Evolutionary conservation across 37 sponge, comb jelly and placozoan genomes (phyloP), one percentile per base, ranked within the genome.

Genomic region (Geodia barretti): DNA sequence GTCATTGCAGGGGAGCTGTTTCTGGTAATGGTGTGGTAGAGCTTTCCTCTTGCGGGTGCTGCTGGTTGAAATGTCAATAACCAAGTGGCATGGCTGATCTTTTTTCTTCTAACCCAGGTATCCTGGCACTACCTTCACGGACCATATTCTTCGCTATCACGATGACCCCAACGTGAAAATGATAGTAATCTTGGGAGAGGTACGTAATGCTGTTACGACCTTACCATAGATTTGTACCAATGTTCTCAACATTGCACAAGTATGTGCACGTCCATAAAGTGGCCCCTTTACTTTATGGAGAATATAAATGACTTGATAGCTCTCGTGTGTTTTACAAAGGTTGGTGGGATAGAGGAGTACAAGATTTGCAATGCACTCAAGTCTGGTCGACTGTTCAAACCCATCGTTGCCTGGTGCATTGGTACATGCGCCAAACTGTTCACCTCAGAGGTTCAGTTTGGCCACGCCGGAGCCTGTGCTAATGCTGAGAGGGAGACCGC

Each of bases 371-470:
- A 92, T 35, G 91, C 81, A 21, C 43, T 98, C 42, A 92, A 91
- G 76, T 42, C 72, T 26, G 96, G 98, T 3, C 85, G 90, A 3
- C 91, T 98, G 60, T 90, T 87, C 79, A 98, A 98, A 73, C 95
- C 98, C 24, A 76, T 95, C 14, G 81, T 98, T 9, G 94, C 92
- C 24, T 98, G 98, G 98, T 98, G 98, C 60, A 98, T 93, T 41
- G 98, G 98, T 11, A 98, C 98, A 0, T 98, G 98, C 80, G 94
- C 92, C 36, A 89, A 91, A 47, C 88, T 95, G 94, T 98, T 98
- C 77, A 43, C 94, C 31, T 90, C 98, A 3, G 98, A 98, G 41
- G 98, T 98, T 5, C 98, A 98, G 90, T 98, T 98, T 84, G 98
- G 98, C 32, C 98, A 98, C 67, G 98, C 98, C 3, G 98, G 98